Conservation (phyloP, 2,113 vertebrate species). For the Monarcha castaneiventris region DNA sequence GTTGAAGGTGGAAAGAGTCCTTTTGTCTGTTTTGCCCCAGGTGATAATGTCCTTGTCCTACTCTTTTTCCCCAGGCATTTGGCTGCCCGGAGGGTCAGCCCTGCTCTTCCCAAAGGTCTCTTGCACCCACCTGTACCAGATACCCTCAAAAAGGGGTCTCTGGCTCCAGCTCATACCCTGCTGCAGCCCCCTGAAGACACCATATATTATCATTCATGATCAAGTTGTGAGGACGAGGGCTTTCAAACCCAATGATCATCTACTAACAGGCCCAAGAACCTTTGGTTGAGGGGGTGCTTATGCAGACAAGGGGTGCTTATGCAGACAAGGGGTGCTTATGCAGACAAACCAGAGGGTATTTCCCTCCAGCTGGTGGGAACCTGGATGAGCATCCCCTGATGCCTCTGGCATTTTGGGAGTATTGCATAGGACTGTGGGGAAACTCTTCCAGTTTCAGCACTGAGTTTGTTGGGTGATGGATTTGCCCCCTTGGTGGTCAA, state of each 20-base stretch:
- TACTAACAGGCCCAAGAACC: background rate
- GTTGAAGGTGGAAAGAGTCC: background rate
- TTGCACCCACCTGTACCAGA: background rate
- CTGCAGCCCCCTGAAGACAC: background rate
- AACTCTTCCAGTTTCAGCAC: background rate
- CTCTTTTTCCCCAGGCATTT: background rate
- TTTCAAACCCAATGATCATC: background rate
- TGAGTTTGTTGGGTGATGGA: background rate
- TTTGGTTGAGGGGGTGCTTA: background rate
- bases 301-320: rapidly evolving
- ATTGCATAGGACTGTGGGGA: background rate
- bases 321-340: rapidly evolving
- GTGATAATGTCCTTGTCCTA: background rate
- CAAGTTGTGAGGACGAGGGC: background rate
- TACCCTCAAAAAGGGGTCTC: background rate
- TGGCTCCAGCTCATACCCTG: background rate
- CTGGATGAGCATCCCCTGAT: background rate
- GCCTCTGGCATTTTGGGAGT: rapidly evolving
- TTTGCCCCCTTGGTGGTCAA: background rate
- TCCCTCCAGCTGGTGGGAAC: background rate
- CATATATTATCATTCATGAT: background rate
- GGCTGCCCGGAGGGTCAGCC: background rate
- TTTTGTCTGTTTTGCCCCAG: background rate
- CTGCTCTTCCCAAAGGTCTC: background rate
- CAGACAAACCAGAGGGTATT: background rate